phyloP scores from a whole-genome alignment of 2,888 invertebrate genomes.

The Tricholauxania praeusta region DNA sequence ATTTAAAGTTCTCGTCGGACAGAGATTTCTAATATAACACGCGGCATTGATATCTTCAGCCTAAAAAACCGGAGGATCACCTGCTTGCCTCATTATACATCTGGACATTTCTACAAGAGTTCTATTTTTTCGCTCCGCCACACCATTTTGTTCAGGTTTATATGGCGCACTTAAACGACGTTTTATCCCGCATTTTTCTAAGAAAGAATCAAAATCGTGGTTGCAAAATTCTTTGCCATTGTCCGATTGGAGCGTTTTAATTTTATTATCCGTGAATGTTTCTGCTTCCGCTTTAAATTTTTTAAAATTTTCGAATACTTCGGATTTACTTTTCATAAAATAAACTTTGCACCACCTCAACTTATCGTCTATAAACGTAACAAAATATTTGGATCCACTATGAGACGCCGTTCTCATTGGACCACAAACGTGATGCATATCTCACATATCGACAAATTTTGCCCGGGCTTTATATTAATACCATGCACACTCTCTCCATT shows the following conservation, averaged over 20 bases:
- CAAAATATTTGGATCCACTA: conserved; percentile 36
- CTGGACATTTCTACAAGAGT: conserved; percentile 46
- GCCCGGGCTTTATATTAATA: conserved; percentile 35
- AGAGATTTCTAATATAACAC: too few relatives aligned
- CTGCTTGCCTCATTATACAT: conserved; percentile 48
- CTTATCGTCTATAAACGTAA: conserved; percentile 42
- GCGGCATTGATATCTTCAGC: too few relatives aligned
- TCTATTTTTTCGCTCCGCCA: conserved; percentile 48
- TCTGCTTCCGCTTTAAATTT: conserved; percentile 39
- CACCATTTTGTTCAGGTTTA: conserved; percentile 48
- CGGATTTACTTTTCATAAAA: conserved; percentile 41
- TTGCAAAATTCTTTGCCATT: conserved; percentile 47
- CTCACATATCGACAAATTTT: conserved; percentile 38
- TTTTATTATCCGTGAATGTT: conserved; percentile 38
- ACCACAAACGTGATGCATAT: conserved; percentile 39
- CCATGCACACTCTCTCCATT: conserved; percentile 33
- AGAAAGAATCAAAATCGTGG: conserved; percentile 41
- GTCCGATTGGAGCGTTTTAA: conserved; percentile 42
- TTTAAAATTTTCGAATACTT: conserved; percentile 39
- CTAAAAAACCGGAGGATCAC: conserved; percentile 39
- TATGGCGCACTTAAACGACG: conserved; percentile 42
- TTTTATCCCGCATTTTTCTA: conserved; percentile 43
- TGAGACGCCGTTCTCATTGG: conserved; percentile 39
- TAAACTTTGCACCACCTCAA: conserved; percentile 42
- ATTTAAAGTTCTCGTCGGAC: conserved; percentile 33